Evolutionary conservation across 2,797 vertebrate species (phyloP), one percentile per base, ranked within the genome.

Genomic region (Semaprochilodus insignis): DNA sequence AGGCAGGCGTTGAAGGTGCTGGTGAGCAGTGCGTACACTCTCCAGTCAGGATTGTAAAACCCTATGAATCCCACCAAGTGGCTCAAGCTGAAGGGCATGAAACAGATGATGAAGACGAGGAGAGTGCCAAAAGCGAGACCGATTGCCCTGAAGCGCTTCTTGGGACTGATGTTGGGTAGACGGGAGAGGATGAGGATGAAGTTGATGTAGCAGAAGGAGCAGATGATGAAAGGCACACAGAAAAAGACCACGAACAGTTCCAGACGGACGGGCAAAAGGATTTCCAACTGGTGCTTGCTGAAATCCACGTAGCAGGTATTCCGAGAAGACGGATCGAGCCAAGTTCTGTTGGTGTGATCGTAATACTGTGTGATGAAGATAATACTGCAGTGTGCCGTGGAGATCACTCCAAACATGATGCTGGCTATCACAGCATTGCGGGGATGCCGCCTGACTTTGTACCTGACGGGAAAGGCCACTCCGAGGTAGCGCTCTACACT

Each of bases 11-110:
- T 85, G 3, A 75, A 54, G 52, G 65, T 85, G 72, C 65, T 80
- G 27, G 23, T 52, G 36, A 80, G 62, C 16, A 81, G 57, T 4
- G 83, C 36, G 7, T 52, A 21, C 25, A 59, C 44, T 48, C 79
- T 77, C 78, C 83, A 85, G 0, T 16, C 1, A 5, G 88, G 59
- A 0, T 80, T 87, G 6, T 83, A 10, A 0, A 87, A 51, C 6
- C 25, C 1, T 54, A 91, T 52, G 52, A 89, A 93, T 66, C 91
- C 87, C 0, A 89, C 90, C 19, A 94, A 77, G 0, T 93, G 92
- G 81, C 89, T 91, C 51, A 91, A 75, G 0, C 93, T 92, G 81
- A 93, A 95, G 75, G 93, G 93, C 1, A 91, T 89, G 21, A 93
- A 85, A 69, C 94, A 94, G 81, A 93, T 69, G 10, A 92, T 55